Conservation (phyloP, 2,888 invertebrate species). For the Ennomos quercinarius region DNA sequence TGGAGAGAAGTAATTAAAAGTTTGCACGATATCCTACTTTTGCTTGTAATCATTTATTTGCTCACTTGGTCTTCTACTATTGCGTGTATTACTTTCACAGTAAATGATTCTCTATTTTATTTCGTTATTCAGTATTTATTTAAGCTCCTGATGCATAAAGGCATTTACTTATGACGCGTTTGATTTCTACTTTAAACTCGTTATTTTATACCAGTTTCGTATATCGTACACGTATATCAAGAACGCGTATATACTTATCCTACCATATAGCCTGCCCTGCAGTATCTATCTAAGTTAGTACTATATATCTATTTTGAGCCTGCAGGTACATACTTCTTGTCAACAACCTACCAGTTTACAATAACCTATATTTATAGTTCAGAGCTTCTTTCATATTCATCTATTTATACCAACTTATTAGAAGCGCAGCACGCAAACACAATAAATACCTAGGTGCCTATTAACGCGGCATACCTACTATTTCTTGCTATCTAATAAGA, state of each 20-base stretch:
- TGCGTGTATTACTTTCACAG: no score
- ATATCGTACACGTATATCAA: neutral
- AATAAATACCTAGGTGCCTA: neutral
- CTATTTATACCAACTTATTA: neutral
- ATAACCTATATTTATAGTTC: no score
- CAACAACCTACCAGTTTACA: slow-evolving; percentile 4
- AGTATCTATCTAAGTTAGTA: no score
- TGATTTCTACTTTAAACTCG: slow-evolving; percentile 9
- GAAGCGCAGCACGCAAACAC: slow-evolving; percentile 13
- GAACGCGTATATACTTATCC: neutral
- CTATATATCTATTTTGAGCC: no score
- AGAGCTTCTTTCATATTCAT: slow-evolving; percentile 1
- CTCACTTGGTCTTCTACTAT: neutral
- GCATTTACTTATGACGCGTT: slow-evolving; percentile 3
- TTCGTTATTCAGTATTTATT: neutral
- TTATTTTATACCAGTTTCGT: neutral
- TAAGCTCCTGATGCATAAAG: neutral
- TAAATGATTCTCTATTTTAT: no score
- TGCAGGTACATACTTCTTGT: neutral
- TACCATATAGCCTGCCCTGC: no score
- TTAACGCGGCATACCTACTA: slow-evolving; percentile 3
- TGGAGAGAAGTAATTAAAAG: slow-evolving; percentile 2
- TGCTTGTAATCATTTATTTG: neutral
- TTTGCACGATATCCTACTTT: slow-evolving; percentile 5
- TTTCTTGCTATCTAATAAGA: slow-evolving; percentile 8